These are phyloP conservation scores for Ectobius pallidus DNA, from an alignment of 2,888 invertebrate species.

Conservation along the genomic window DNA sequence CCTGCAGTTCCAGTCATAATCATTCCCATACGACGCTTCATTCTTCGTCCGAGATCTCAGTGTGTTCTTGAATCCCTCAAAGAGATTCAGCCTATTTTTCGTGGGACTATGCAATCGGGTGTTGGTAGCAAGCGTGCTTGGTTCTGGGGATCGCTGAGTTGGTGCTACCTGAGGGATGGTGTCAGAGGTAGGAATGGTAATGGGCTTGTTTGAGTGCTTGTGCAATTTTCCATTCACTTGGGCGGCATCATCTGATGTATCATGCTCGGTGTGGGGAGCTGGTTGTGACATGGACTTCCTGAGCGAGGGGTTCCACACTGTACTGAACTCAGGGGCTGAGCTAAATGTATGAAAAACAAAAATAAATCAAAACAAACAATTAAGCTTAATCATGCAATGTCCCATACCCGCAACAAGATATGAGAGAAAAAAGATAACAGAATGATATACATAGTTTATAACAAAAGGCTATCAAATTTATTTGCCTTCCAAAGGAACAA, in stretches of 20 bases:
- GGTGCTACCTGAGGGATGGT: slow-evolving; percentile 11
- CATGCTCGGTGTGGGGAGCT: slow-evolving; percentile 45
- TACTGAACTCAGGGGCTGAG: slow-evolving; percentile 41
- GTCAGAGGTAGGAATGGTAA: slow-evolving; percentile 29
- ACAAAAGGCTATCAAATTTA: no score
- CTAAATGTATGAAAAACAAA: slow-evolving; percentile 41
- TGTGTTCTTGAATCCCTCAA: slow-evolving; percentile 68
- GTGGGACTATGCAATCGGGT: slow-evolving; percentile 58
- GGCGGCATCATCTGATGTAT: neutral
- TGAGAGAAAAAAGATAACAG: no score
- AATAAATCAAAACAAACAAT: slow-evolving; percentile 32
- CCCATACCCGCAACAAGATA: neutral
- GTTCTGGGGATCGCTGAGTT: slow-evolving; percentile 3
- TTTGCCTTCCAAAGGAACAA: no score
- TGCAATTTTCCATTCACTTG: slow-evolving; percentile 25
- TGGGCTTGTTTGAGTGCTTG: slow-evolving; percentile 33
- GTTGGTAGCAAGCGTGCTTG: neutral
- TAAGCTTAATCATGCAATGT: slow-evolving; percentile 44
- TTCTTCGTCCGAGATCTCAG: slow-evolving; percentile 61
- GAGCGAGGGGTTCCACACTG: slow-evolving; percentile 56
- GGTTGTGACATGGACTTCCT: slow-evolving; percentile 60
- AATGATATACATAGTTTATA: neutral
- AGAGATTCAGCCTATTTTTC: slow-evolving; percentile 54
- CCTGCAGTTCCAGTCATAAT: slow-evolving; percentile 32
- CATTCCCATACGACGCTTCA: slow-evolving; percentile 48